Evolutionary conservation across 2,888 invertebrate genomes (phyloP), one percentile per base, ranked within the genome.

Genomic region (Drosophila mettleri): DNA sequence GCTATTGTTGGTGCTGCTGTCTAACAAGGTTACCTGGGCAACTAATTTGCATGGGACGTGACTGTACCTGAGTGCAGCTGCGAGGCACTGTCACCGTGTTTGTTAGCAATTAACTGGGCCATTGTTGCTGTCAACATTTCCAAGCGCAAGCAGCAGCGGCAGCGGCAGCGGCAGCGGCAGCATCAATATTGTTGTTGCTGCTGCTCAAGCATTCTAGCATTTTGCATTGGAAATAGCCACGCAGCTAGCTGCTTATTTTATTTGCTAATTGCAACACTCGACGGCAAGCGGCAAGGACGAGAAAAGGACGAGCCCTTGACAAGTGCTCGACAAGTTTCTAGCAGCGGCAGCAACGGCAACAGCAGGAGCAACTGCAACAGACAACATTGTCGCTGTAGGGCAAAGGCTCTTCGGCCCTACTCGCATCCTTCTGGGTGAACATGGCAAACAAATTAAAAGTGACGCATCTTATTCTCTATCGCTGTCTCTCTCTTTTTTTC

Each of bases 241-340:
- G 60, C 65, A 70, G 69, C 74, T 38, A 69, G 76, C 83, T 85
- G 83, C 88, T 86, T 83, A 83, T 83, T 83, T 88, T 83, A 83
- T 83, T 88, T 83, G 88, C 83, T 83, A 83, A 83, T 83, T 83
- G 83, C 88, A 88, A 83, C 86, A 83, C 83, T 83, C 83, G 64
- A 69, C 76, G 58, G 54, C 80, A 73, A 67, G 80, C 38, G 53
- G 43, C 72, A 71, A 74, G 73, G 67, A 65, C 57, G 62, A 62
- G 52, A 57, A 52, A 65, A 60, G 61, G 58, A 68, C 60, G 62
- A 77, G 71, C 63, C 43, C 80, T 80, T 69, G 77, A 82, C 86
- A 87, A 81, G 80, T 74, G 86, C 81, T 83, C 64, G 84, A 81
- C 84, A 81, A 81, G 80, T 83, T 76, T 70, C 45, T 74, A 65